A percentile compares a stretch with the other conserved stretches of the same genome.
Conservation (phyloP, 2,113 vertebrate species). For the Odocoileus virginianus region DNA sequence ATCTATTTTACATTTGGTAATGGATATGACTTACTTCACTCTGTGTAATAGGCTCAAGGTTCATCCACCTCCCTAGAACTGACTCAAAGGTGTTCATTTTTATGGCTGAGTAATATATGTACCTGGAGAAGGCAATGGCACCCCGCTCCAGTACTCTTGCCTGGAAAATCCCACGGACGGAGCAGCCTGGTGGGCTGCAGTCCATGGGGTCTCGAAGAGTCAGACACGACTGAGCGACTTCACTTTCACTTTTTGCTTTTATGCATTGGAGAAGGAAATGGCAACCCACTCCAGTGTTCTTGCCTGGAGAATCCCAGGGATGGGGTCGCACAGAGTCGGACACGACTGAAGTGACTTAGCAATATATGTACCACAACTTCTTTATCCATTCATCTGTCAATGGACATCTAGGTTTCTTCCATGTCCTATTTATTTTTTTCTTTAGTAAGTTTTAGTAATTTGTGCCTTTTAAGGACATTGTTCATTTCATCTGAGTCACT, state of each 20-base stretch:
- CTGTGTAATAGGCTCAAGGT: background rate
- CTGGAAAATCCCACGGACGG: no score
- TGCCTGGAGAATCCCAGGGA: no score
- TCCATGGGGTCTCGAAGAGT: no score
- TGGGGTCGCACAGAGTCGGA: no score
- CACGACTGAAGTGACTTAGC: no score
- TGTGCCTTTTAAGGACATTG: background rate
- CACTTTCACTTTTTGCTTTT: no score
- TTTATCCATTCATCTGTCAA: background rate
- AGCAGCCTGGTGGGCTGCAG: no score
- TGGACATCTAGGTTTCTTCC: background rate
- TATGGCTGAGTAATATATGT: background rate
- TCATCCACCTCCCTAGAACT: background rate
- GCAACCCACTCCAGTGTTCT: no score
- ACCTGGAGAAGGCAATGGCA: background rate
- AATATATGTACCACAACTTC: background rate
- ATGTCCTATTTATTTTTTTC: background rate
- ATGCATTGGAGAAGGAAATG: no score
- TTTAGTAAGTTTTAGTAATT: background rate
- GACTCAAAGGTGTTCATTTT: background rate
- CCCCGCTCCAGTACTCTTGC: no score
- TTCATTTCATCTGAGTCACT: background rate
- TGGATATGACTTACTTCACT: background rate
- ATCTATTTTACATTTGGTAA: background rate
- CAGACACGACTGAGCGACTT: no score